Percentiles rank a stretch among this genome's conserved stretches.
Evolutionary conservation across 37 sponge, comb jelly and placozoan species (phyloP).

Genomic region (Bolinopsis microptera): DNA sequence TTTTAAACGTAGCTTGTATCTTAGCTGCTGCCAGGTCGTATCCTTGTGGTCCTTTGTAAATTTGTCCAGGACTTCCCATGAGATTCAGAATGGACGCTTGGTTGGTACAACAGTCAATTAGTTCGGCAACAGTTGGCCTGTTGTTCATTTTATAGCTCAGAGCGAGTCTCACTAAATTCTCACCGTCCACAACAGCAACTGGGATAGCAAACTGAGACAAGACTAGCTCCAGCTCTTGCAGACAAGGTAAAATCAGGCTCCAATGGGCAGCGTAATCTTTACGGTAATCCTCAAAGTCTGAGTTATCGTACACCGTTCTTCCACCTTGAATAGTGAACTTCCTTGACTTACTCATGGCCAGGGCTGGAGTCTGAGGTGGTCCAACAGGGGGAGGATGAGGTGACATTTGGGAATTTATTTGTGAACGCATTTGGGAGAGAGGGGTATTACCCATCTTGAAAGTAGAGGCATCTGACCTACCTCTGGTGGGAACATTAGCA

Average conservation of each 20-base stretch:
- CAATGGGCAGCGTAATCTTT: background rate
- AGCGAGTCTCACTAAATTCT: conserved; percentile 71
- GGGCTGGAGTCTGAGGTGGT: conserved; percentile 59
- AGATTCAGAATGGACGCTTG: conserved; percentile 6
- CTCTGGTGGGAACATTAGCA: conserved; percentile 14
- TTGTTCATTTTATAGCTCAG: conserved; percentile 73
- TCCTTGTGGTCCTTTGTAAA: conserved; percentile 59
- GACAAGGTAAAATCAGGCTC: conserved; percentile 70
- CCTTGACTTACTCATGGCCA: background rate
- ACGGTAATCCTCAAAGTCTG: conserved; percentile 51
- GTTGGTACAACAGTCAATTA: conserved; percentile 56
- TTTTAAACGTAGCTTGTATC: conserved; percentile 77
- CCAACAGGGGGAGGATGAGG: conserved; percentile 50
- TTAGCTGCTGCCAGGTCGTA: conserved; percentile 55
- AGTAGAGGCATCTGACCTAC: conserved; percentile 22
- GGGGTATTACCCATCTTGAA: conserved; percentile 60
- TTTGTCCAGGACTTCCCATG: conserved; percentile 61
- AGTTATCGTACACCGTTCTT: conserved; percentile 23
- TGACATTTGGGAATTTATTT: background rate
- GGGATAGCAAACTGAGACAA: conserved; percentile 76
- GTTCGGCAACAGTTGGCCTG: conserved; percentile 68
- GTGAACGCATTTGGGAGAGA: background rate
- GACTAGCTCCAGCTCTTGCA: conserved; percentile 71
- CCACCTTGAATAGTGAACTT: conserved; percentile 65
- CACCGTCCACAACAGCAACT: conserved; percentile 70